Percentiles rank a stretch among this genome's conserved stretches.
Conservation (phyloP, 2,113 vertebrate genomes). For the Chaetodon trifascialis region DNA sequence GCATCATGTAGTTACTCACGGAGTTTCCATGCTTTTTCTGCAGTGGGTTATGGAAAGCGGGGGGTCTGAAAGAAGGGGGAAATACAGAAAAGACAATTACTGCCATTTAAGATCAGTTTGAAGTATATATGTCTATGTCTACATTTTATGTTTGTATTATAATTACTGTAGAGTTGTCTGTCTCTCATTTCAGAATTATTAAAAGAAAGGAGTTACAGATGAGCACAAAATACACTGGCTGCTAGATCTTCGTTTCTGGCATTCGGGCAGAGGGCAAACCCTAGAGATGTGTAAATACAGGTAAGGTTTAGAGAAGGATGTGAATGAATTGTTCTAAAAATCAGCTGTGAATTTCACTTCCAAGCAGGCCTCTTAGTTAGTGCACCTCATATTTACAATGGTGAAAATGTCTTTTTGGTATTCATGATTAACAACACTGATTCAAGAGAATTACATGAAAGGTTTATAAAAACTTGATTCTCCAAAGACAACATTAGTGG, state of each 20-base stretch:
- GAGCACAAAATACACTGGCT: not conserved
- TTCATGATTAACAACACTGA: constrained; percentile 11
- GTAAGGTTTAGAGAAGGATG: not conserved
- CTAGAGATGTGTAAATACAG: not conserved
- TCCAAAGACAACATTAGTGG: not conserved
- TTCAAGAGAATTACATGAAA: constrained; percentile 26
- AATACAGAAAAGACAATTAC: constrained; percentile 28
- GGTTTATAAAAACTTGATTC: constrained; percentile 15
- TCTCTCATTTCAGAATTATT: not conserved
- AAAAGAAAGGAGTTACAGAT: not conserved
- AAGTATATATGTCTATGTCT: too few species aligned
- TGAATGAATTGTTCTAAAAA: not conserved
- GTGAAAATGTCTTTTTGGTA: not conserved
- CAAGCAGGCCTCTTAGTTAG: not conserved
- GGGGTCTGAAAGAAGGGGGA: constrained; percentile 88
- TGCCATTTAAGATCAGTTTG: not conserved
- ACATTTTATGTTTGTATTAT: not conserved
- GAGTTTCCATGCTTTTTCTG: constrained; percentile 97
- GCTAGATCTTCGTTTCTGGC: not conserved
- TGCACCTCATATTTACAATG: constrained; percentile 1
- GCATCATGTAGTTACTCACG: constrained; percentile 90
- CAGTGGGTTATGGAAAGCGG: constrained; percentile 98
- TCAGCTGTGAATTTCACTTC: not conserved
- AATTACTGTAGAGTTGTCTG: not conserved
- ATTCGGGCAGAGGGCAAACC: not conserved